Base-by-base conservation (phyloP, 2,888 invertebrate genomes). In the Folsomia candida region DNA sequence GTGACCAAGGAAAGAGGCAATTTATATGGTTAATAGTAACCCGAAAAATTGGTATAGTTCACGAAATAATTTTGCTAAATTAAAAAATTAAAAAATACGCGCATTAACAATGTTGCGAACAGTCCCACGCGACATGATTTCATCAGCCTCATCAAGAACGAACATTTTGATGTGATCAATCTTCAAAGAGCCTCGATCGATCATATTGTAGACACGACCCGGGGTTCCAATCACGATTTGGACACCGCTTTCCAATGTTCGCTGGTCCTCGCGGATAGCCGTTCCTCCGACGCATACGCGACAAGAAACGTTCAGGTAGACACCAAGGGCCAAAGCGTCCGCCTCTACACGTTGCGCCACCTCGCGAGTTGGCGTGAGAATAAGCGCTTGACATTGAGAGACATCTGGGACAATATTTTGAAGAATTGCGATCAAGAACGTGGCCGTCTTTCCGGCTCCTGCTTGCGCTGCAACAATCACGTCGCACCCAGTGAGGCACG, bases 391-490 rank as follows among this genome's bases (percentile, higher is more conserved):
- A 83, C 97, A 96, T 84, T 95, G 93, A 81, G 91, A 89, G 80
- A 91, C 83, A 80, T 86, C 87, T 71, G 94, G 92, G 84, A 98
- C 94, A 83, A 99, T 93, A 86, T 96, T 93, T 87, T 99, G 97
- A 76, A 99, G 88, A 84, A 99, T 97, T 71, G 97, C 95, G 85
- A 99, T 96, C 69, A 97, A 96, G 86, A 99, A 99, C 29, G 99
- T 99, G 76, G 99, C 99, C 67, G 99, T 99, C 87, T 99, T 99
- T 79, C 99, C 99, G 84, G 99, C 99, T 85, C 90, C 86, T 80
- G 99, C 99, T 87, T 99, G 99, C 80, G 99, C 99, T 86, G 99
- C 99, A 81, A 99, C 99, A 86, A 99, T 99, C 74, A 99, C 98
- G 86, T 99, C 99, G 82, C 90, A 91, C 72, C 95, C 96, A 84